Conservation (phyloP, 1,140 invertebrate species). For the Hyphantria cunea region DNA sequence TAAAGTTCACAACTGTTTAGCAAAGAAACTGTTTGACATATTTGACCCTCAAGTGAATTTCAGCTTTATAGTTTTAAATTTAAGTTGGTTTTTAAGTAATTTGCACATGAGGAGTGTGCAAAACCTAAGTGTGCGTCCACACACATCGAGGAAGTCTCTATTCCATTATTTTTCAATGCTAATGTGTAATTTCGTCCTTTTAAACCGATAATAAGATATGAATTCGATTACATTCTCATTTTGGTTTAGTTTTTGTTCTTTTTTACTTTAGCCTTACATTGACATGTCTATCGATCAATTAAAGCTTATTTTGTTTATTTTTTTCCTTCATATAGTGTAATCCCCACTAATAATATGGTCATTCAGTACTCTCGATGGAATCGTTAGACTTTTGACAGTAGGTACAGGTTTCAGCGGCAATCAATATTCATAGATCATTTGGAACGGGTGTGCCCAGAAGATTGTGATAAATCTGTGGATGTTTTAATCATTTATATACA, state of each 20-base stretch:
- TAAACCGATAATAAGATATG: slow-evolving; percentile 77
- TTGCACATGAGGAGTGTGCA: neutral
- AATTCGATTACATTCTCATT: slow-evolving; percentile 66
- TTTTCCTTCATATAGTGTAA: too few relatives aligned
- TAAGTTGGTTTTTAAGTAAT: neutral
- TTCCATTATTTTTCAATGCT: slow-evolving; percentile 69
- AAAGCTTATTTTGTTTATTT: too few relatives aligned
- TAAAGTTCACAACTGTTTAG: slow-evolving; percentile 5
- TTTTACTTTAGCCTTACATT: neutral
- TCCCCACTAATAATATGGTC: too few relatives aligned
- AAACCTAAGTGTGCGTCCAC: slow-evolving; percentile 23
- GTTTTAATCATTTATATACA: too few relatives aligned
- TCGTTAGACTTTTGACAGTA: too few relatives aligned
- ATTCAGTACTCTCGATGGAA: too few relatives aligned
- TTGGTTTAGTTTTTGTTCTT: slow-evolving; percentile 13
- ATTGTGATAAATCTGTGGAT: too few relatives aligned
- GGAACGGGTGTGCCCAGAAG: too few relatives aligned
- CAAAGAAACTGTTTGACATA: slow-evolving; percentile 5
- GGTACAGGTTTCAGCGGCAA: too few relatives aligned
- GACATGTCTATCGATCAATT: too few relatives aligned
- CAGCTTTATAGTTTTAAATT: neutral
- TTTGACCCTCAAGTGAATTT: neutral
- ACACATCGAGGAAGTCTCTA: slow-evolving; percentile 61
- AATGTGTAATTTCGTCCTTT: slow-evolving; percentile 69
- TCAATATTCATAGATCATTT: too few relatives aligned